A percentile compares a stretch with the other conserved stretches of the same genome.
Conservation (phyloP, 2,797 vertebrate genomes). For the Diglossa cyanea region DNA sequence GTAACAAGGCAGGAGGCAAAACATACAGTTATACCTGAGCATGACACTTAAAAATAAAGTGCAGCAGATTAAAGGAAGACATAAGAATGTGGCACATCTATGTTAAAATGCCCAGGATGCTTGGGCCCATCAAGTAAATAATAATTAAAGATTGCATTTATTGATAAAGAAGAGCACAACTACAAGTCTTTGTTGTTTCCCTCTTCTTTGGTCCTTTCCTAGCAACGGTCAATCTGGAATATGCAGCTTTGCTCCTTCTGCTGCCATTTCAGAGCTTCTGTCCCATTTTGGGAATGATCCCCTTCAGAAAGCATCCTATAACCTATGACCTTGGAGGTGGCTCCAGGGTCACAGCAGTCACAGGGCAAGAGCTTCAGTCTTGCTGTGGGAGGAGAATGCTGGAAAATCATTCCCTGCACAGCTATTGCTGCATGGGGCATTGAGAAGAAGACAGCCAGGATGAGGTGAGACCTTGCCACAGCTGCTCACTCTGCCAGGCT, state of each 20-base stretch:
- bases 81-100: not conserved
- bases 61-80: not conserved
- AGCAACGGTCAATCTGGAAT: not conserved
- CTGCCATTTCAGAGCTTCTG: not conserved
- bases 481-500: not conserved
- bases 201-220: not conserved
- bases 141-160: not conserved
- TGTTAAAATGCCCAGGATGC: not conserved
- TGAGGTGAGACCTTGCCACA: not conserved
- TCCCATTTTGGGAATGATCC: not conserved
- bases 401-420: not conserved
- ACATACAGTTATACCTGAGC: not conserved
- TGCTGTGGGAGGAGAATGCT: not conserved
- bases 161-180: not conserved
- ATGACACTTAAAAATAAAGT: not conserved
- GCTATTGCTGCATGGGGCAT: rapidly evolving
- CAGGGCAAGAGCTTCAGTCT: not conserved
- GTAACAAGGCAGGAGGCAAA: not conserved
- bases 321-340: not conserved
- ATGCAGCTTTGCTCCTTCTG: not conserved
- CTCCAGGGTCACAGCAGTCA: not conserved
- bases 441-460: not conserved
- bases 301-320: rapidly evolving
- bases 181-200: not conserved
- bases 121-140: not conserved